Conservation (phyloP, 2,888 invertebrate species). For the Acanthococcus lagerstroemiae region DNA sequence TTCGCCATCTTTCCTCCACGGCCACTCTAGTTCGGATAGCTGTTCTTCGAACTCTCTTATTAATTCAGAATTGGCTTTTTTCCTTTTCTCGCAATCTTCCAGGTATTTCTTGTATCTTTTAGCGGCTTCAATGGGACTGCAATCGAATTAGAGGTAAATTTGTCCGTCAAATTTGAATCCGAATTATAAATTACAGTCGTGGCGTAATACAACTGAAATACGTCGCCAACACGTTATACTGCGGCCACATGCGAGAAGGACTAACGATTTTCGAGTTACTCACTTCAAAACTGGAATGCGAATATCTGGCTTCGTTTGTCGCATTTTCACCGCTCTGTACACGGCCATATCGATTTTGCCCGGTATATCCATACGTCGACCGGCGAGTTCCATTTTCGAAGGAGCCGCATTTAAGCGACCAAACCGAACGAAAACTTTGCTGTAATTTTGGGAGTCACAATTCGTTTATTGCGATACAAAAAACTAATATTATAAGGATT, state of each 20-base stretch:
- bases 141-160: neutral
- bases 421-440: constrained; percentile 61
- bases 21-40: neutral
- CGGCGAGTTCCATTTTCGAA: constrained; percentile 24
- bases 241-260: neutral
- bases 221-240: neutral
- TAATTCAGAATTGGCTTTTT: no score
- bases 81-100: neutral
- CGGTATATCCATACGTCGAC: constrained; percentile 40
- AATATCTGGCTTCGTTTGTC: constrained; percentile 49
- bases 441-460: constrained; percentile 41
- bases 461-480: neutral
- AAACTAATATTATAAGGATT: constrained; percentile 35
- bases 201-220: neutral
- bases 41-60: neutral
- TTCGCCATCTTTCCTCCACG: neutral
- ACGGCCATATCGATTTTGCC: constrained; percentile 59
- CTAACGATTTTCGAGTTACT: constrained; percentile 40
- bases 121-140: neutral
- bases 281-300: constrained; percentile 50
- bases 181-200: neutral
- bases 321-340: constrained; percentile 61
- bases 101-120: neutral
- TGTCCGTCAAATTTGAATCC: neutral
- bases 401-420: constrained; percentile 33